phyloP scores from a whole-genome alignment of 2,113 vertebrate species.

The Struthio camelus region DNA sequence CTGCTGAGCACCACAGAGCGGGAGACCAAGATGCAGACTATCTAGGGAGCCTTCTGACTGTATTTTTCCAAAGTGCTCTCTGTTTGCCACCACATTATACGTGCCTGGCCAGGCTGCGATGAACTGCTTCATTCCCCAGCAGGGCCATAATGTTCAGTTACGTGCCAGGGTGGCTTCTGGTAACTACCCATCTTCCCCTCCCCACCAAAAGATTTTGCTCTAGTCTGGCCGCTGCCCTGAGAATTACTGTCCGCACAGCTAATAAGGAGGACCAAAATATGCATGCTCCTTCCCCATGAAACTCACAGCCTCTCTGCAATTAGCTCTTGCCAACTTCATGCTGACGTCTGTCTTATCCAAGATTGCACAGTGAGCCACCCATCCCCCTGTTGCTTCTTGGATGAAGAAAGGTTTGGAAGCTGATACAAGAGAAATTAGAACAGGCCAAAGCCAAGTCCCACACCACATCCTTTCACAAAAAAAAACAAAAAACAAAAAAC shows the following conservation, averaged over 20 bases:
- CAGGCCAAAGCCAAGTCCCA: not conserved
- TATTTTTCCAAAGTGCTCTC: not conserved
- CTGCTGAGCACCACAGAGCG: not conserved
- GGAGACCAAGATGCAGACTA: not conserved
- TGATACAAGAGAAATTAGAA: not conserved
- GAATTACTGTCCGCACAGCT: not conserved
- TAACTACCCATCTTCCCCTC: not conserved
- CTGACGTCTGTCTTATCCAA: not conserved
- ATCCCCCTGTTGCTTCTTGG: not conserved
- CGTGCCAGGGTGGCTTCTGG: not conserved
- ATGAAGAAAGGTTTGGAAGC: constrained; percentile 16
- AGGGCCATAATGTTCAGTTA: not conserved
- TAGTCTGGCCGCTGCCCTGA: not conserved
- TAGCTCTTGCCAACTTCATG: not conserved
- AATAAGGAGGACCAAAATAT: not conserved
- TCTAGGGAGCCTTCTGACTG: not conserved
- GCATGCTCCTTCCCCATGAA: accelerated
- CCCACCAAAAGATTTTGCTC: not conserved
- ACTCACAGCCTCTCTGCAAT: not conserved
- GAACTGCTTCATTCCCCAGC: accelerated
- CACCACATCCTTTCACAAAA: constrained; percentile 42
- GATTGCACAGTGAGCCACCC: not conserved
- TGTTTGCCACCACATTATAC: not conserved
- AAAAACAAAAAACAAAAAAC: not conserved
- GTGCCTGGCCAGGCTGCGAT: not conserved